phyloP scores from a whole-genome alignment of 2,888 invertebrate species.

The Podotricha telesiphe region DNA sequence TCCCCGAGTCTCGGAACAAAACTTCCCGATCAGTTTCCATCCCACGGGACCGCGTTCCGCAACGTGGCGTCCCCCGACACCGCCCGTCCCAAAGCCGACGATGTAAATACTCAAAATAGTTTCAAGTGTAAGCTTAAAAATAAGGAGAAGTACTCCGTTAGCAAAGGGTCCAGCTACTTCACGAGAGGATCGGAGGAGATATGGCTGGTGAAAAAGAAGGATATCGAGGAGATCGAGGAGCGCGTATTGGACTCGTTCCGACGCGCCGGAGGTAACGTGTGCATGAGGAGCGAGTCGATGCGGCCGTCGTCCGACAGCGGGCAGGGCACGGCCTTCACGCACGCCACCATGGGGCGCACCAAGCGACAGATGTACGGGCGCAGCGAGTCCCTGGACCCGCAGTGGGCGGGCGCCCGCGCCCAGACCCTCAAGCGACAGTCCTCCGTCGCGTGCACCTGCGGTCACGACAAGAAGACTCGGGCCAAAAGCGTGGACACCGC shows the following conservation, averaged over 20 bases:
- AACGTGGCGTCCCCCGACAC: constrained; percentile 73
- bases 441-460: constrained; percentile 77
- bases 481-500: constrained; percentile 58
- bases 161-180: constrained; percentile 77
- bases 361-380: constrained; percentile 66
- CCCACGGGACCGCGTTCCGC: constrained; percentile 77
- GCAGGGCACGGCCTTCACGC: constrained; percentile 56
- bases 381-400: constrained; percentile 75
- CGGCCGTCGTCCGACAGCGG: constrained; percentile 67
- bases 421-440: constrained; percentile 75
- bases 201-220: constrained; percentile 81
- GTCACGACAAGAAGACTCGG: constrained; percentile 74
- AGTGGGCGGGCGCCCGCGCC: constrained; percentile 65
- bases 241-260: constrained; percentile 75
- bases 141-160: constrained; percentile 72
- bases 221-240: constrained; percentile 78
- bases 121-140: constrained; percentile 72
- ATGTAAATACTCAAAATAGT: constrained; percentile 66
- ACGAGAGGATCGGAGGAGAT: constrained; percentile 78
- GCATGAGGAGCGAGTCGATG: constrained; percentile 59
- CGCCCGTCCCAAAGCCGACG: constrained; percentile 58
- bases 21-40: constrained; percentile 73
- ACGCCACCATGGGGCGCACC: constrained; percentile 64
- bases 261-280: constrained; percentile 66
- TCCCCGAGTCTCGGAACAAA: constrained; percentile 76